phyloP scores from a whole-genome alignment of 30 jellyfish, hydroid and myxozoan genomes.

The Catostylus mosaicus region DNA sequence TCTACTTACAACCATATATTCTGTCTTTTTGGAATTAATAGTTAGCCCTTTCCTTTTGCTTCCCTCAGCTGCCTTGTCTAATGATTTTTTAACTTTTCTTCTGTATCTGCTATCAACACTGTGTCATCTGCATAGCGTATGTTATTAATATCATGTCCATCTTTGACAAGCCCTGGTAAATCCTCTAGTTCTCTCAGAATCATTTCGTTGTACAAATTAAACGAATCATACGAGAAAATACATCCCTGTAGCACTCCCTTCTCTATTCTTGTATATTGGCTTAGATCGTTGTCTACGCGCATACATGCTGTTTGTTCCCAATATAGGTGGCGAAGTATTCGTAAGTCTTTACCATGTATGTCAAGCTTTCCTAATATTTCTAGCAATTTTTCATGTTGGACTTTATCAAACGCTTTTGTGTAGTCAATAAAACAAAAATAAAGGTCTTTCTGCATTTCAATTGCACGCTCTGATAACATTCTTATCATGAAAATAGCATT shows the following conservation, averaged over 20 bases:
- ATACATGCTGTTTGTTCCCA: conserved; percentile 41
- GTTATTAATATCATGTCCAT: conserved; percentile 8
- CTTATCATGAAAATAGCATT: not conserved
- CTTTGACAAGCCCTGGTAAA: not conserved
- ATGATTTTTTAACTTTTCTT: not conserved
- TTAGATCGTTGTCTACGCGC: conserved; percentile 6
- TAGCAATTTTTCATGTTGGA: not conserved
- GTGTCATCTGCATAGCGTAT: conserved; percentile 22
- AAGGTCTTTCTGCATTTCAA: no score
- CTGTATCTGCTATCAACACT: not conserved
- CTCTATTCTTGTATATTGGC: not conserved
- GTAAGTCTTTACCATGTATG: not conserved
- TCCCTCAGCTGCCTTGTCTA: not conserved
- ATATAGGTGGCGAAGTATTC: no score
- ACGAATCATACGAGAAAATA: not conserved
- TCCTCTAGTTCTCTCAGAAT: not conserved
- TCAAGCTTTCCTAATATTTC: no score
- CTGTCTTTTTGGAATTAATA: not conserved
- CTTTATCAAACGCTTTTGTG: not conserved
- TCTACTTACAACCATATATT: no score
- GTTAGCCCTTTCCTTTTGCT: not conserved
- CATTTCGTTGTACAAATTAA: conserved; percentile 4
- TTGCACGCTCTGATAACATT: no score
- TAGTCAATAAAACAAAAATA: not conserved
- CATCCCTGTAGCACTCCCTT: conserved; percentile 24